Base-by-base conservation (phyloP, 1,140 invertebrate species). In the Drosophila varians region DNA sequence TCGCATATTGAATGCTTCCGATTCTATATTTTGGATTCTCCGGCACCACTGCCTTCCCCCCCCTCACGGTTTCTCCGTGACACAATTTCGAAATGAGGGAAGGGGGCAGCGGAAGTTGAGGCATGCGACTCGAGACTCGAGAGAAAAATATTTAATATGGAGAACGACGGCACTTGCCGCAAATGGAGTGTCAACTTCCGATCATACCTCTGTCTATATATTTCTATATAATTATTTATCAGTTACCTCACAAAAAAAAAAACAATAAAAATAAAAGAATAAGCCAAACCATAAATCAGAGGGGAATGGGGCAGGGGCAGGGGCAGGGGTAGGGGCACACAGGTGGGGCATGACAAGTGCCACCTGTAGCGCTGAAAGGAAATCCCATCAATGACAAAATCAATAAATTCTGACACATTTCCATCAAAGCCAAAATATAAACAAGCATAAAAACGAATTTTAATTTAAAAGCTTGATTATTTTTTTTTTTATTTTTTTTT, bases 301-400 rank as follows among this genome's bases (percentile, higher is more conserved):
- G 28, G 14, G 21, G 25, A 28, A 42, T n/a, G n/a, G n/a, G n/a
- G 38, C 19, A 28, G 23, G 45, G 9, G 8, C 4, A 23, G 14
- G 42, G 16, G 1, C 8, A 9, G 5, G 12, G 7, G 1, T 19
- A 21, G 3, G 9, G 26, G n/a, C 69, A 62, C 58, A 76, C 56
- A 71, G 79, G 69, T 58, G 47, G 60, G 53, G 75, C 79, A 84
- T 83, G 71, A 64, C 79, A 72, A 83, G 66, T 75, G 79, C 79
- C 79, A 83, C 75, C 79, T 84, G 79, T 64, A 73, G 79, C 52
- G 36, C 12, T 49, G 68, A 53, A 52, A 83, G 70, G 75, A 78
- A 83, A 83, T 74, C 79, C 70, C 74, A 83, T 83, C 78, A 83
- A 78, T 84, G 79, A 83, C 79, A 83, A 83, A 83, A 75, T 83